phyloP scores from a whole-genome alignment of 2,888 invertebrate genomes.

The Zygaena filipendulae region DNA sequence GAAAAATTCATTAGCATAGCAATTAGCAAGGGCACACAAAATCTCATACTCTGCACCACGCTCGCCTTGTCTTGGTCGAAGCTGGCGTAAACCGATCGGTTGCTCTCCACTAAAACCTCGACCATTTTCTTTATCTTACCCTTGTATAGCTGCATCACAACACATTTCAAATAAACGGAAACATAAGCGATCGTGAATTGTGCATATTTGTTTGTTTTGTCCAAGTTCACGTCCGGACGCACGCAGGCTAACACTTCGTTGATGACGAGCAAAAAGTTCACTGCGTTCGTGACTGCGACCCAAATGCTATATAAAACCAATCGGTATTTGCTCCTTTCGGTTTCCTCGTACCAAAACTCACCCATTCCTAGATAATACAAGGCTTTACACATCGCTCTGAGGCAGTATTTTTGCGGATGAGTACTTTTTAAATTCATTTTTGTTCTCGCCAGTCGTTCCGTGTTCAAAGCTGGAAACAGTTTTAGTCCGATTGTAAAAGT shows the following conservation, averaged over 20 bases:
- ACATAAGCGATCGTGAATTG: constrained; percentile 31
- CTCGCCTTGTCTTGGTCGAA: too few species aligned
- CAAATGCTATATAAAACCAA: constrained; percentile 24
- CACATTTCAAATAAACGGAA: constrained; percentile 25
- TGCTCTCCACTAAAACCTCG: constrained; percentile 28
- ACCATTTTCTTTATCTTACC: constrained; percentile 24
- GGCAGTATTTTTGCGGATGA: constrained; percentile 30
- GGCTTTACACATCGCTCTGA: constrained; percentile 25
- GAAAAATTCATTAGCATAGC: too few species aligned
- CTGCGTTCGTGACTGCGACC: constrained; percentile 24
- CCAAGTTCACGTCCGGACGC: constrained; percentile 25
- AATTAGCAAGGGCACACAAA: too few species aligned
- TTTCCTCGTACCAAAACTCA: constrained; percentile 30
- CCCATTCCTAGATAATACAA: constrained; percentile 30
- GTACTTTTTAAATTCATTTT: too few species aligned
- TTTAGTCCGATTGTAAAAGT: too few species aligned
- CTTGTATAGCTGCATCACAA: constrained; percentile 25
- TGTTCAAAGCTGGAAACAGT: too few species aligned
- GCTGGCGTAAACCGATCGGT: constrained; percentile 18
- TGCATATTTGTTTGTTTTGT: constrained; percentile 29
- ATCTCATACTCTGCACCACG: too few species aligned
- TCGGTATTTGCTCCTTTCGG: constrained; percentile 11
- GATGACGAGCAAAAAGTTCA: constrained; percentile 20
- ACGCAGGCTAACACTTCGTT: constrained; percentile 26
- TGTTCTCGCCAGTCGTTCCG: too few species aligned